Conservation (phyloP, 2,113 vertebrate genomes). For the Mormyrus lacerda region DNA sequence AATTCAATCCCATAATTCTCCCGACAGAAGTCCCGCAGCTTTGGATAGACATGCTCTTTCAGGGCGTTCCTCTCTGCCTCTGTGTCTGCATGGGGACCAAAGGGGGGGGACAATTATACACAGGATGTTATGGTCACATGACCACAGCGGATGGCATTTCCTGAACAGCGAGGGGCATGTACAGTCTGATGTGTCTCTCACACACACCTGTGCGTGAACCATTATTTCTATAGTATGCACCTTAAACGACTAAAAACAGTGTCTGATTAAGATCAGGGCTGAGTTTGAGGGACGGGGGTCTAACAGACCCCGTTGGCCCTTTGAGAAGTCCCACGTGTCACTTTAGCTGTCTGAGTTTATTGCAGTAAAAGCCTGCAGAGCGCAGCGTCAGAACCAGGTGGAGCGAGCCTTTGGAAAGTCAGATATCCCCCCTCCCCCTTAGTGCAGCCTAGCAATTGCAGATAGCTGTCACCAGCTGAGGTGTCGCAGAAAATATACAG, state of each 20-base stretch:
- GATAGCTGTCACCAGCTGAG: not conserved
- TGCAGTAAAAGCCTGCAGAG: not conserved
- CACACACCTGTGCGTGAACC: not conserved
- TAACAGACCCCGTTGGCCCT: not conserved
- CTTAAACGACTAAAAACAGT: not conserved
- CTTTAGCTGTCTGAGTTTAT: not conserved
- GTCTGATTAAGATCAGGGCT: not conserved
- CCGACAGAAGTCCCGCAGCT: slow-evolving; percentile 96
- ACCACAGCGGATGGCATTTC: not conserved
- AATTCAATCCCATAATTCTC: slow-evolving; percentile 99
- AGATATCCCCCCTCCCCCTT: not conserved
- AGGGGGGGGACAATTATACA: not conserved
- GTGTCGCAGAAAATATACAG: not conserved
- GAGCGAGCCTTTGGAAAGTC: not conserved
- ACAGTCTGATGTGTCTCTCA: not conserved
- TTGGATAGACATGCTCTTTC: slow-evolving; percentile 92
- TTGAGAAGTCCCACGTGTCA: not conserved
- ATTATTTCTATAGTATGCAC: not conserved
- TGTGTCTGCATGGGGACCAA: slow-evolving; percentile 70
- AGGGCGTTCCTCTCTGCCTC: slow-evolving; percentile 88
- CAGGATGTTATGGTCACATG: not conserved
- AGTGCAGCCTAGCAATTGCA: not conserved
- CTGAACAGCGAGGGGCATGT: not conserved
- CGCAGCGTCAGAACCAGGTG: not conserved
- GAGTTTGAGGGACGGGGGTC: not conserved